Conservation (phyloP, 2,888 invertebrate genomes). For the Thalpophila matura region DNA sequence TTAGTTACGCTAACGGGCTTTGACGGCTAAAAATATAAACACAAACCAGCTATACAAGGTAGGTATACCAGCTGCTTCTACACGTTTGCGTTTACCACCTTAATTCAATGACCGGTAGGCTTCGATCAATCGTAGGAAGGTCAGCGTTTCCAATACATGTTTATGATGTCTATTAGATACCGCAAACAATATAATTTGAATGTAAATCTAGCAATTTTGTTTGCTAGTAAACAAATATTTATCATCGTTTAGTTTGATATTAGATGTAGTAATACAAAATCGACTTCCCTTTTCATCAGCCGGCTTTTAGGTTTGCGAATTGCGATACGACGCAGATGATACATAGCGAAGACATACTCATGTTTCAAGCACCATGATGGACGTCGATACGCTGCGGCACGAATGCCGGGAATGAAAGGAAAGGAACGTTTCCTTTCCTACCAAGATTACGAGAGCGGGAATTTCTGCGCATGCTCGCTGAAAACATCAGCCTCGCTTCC, state of each 20-base stretch:
- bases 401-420: constrained; percentile 45
- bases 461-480: constrained; percentile 34
- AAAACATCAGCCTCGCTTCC: constrained; percentile 41
- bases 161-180: not conserved
- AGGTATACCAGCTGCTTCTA: too few species aligned
- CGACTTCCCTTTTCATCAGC: not conserved
- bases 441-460: constrained; percentile 34
- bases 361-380: not conserved
- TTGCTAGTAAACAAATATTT: constrained; percentile 5
- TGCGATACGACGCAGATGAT: not conserved
- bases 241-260: not conserved
- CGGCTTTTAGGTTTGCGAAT: constrained; percentile 8
- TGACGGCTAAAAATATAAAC: too few species aligned
- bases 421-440: constrained; percentile 13
- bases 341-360: constrained; percentile 18
- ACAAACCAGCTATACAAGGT: too few species aligned
- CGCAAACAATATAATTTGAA: too few species aligned
- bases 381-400: constrained; percentile 9
- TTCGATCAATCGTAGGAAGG: constrained; percentile 30
- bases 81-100: too few species aligned
- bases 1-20: too few species aligned
- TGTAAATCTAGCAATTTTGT: constrained; percentile 6
- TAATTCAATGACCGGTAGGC: constrained; percentile 39
- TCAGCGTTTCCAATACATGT: constrained; percentile 8
- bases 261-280: not conserved